A percentile compares a stretch with the other conserved stretches of the same genome.
phyloP scores from a whole-genome alignment of 2,888 invertebrate genomes.

The Norana najaformis region DNA sequence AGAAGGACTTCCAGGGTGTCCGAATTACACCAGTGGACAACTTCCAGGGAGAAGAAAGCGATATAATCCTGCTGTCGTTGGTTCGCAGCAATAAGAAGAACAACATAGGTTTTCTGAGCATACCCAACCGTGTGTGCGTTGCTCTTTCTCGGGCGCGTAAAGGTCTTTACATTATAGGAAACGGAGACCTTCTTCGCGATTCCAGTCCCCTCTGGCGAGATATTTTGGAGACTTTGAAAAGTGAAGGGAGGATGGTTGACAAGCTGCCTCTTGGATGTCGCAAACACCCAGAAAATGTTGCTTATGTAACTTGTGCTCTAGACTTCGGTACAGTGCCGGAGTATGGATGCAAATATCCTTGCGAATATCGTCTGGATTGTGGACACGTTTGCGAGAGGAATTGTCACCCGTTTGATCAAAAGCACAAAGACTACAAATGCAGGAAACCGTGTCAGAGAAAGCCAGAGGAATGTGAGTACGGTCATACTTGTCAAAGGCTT shows the following conservation, averaged over 20 bases:
- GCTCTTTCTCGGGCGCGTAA: slow-evolving; percentile 60
- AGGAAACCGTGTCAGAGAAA: slow-evolving; percentile 45
- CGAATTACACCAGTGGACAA: slow-evolving; percentile 53
- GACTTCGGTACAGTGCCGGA: slow-evolving; percentile 50
- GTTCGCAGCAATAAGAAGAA: slow-evolving; percentile 56
- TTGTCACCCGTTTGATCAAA: slow-evolving; percentile 70
- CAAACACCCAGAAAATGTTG: slow-evolving; percentile 47
- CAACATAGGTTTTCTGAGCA: slow-evolving; percentile 55
- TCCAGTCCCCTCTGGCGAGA: slow-evolving; percentile 34
- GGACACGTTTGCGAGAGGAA: slow-evolving; percentile 70
- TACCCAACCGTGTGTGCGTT: slow-evolving; percentile 59
- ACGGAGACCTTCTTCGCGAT: slow-evolving; percentile 47
- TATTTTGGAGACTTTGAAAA: slow-evolving; percentile 16
- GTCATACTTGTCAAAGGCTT: slow-evolving; percentile 27
- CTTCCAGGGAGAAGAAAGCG: slow-evolving; percentile 61
- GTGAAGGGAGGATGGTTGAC: background rate
- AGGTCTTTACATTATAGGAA: slow-evolving; percentile 59
- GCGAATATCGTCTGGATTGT: slow-evolving; percentile 67
- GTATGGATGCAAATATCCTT: slow-evolving; percentile 69
- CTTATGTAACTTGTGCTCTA: background rate
- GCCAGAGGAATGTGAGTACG: slow-evolving; percentile 39
- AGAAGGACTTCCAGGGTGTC: slow-evolving; percentile 49
- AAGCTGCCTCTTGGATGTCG: slow-evolving; percentile 46
- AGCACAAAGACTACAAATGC: slow-evolving; percentile 64
- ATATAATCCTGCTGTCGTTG: slow-evolving; percentile 59